Conservation (phyloP, 2,888 invertebrate species). For the Sphinx pinastri region DNA sequence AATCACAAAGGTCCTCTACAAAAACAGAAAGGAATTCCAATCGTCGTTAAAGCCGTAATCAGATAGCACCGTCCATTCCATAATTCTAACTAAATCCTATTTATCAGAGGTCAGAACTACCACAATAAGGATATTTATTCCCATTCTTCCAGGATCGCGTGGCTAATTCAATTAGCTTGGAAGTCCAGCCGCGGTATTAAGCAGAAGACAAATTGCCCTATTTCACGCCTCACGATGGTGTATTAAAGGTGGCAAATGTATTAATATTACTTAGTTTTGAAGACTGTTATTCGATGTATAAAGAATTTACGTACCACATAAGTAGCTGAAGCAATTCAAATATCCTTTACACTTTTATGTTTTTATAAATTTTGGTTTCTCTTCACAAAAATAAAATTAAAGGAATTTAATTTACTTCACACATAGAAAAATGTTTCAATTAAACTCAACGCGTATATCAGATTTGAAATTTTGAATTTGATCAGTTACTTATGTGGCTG, state of each 20-base stretch:
- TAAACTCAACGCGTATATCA: no score
- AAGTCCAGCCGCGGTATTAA: conserved; percentile 64
- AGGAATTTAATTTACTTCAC: no score
- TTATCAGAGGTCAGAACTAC: conserved; percentile 20
- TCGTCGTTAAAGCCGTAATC: conserved; percentile 17
- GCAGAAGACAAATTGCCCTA: conserved; percentile 69
- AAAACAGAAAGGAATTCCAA: conserved; percentile 11
- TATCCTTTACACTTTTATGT: no score
- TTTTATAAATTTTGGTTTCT: no score
- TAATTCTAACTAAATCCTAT: conserved; percentile 25
- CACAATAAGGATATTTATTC: conserved; percentile 41
- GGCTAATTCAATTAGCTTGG: conserved; percentile 71
- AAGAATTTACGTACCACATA: no score
- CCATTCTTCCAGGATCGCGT: conserved; percentile 44
- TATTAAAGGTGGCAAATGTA: conserved; percentile 26
- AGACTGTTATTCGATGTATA: neutral
- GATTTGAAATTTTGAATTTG: no score
- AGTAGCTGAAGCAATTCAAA: no score
- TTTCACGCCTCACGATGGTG: conserved; percentile 62
- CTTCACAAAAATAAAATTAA: no score
- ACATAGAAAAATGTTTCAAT: no score
- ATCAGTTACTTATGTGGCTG: no score
- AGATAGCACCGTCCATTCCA: conserved; percentile 12
- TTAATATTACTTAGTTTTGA: conserved; percentile 24
- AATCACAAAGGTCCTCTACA: neutral